Conservation (phyloP, 2,113 vertebrate genomes). For the Chlamydotis undulata region DNA sequence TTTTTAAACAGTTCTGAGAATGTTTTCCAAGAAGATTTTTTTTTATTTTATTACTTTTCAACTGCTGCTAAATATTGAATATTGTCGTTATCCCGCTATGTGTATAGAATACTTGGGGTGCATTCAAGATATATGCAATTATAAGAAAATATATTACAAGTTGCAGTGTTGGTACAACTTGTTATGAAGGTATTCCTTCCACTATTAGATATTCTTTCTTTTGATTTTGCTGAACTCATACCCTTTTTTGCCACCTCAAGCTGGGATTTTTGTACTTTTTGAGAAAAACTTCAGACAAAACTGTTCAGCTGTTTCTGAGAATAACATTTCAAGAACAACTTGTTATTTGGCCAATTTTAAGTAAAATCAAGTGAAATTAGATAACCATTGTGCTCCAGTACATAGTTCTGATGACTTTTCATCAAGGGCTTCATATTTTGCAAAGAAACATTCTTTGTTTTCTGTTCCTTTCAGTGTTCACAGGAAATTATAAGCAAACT, state of each 20-base stretch:
- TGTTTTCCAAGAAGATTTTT: background rate
- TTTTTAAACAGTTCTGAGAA: conserved; percentile 29
- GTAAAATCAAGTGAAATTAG: background rate
- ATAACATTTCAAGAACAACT: background rate
- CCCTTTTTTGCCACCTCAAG: background rate
- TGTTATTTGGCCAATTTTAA: background rate
- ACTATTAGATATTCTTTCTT: background rate
- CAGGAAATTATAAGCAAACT: background rate
- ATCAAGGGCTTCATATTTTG: background rate
- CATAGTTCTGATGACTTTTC: background rate
- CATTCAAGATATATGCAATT: background rate
- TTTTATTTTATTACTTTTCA: background rate
- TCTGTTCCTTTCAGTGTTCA: background rate
- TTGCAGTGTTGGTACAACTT: background rate
- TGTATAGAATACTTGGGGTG: background rate
- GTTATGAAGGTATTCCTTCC: background rate
- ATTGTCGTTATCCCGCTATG: background rate
- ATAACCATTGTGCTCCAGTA: background rate
- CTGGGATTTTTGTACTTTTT: background rate
- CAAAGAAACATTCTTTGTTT: background rate
- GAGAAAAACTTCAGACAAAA: background rate
- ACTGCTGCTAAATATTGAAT: background rate
- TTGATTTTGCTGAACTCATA: background rate
- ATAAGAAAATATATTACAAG: background rate
- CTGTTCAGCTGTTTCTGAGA: background rate